Conservation (phyloP, 2,888 invertebrate species). For the Sycophila texana region DNA sequence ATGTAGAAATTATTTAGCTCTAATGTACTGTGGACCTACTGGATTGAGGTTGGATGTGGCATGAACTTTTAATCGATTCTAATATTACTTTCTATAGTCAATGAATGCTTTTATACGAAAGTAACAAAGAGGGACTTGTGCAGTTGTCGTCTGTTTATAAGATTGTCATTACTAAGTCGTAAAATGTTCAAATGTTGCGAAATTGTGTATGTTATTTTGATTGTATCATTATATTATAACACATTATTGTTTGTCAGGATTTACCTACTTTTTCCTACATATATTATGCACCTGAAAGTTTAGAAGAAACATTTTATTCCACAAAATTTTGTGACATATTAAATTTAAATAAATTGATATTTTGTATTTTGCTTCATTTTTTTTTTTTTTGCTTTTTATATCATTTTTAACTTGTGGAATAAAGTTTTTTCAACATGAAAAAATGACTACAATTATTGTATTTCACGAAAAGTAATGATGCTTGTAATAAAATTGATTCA, state of each 20-base stretch:
- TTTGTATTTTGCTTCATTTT: slow-evolving; percentile 24
- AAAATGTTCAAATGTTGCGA: slow-evolving; percentile 57
- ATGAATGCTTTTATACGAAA: slow-evolving; percentile 53
- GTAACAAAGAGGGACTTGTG: slow-evolving; percentile 46
- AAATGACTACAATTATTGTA: slow-evolving; percentile 43
- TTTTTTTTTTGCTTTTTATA: neutral
- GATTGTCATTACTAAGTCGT: slow-evolving; percentile 53
- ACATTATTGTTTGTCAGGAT: slow-evolving; percentile 56
- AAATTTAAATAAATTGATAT: slow-evolving; percentile 26
- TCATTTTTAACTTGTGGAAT: slow-evolving; percentile 49
- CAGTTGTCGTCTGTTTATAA: slow-evolving; percentile 54
- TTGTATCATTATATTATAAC: slow-evolving; percentile 53
- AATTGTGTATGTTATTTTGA: slow-evolving; percentile 55
- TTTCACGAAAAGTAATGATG: slow-evolving; percentile 31
- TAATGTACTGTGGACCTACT: slow-evolving; percentile 52
- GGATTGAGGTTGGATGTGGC: slow-evolving; percentile 50
- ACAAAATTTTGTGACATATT: slow-evolving; percentile 31
- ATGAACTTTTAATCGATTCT: slow-evolving; percentile 50
- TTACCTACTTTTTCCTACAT: slow-evolving; percentile 42
- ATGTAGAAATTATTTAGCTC: slow-evolving; percentile 58
- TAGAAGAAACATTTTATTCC: slow-evolving; percentile 45
- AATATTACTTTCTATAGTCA: slow-evolving; percentile 51
- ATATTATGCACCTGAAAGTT: slow-evolving; percentile 44
- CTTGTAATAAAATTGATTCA: slow-evolving; percentile 35
- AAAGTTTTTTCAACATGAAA: slow-evolving; percentile 39